Conservation (phyloP, 1,140 invertebrate genomes). For the Harpegnathos saltator region DNA sequence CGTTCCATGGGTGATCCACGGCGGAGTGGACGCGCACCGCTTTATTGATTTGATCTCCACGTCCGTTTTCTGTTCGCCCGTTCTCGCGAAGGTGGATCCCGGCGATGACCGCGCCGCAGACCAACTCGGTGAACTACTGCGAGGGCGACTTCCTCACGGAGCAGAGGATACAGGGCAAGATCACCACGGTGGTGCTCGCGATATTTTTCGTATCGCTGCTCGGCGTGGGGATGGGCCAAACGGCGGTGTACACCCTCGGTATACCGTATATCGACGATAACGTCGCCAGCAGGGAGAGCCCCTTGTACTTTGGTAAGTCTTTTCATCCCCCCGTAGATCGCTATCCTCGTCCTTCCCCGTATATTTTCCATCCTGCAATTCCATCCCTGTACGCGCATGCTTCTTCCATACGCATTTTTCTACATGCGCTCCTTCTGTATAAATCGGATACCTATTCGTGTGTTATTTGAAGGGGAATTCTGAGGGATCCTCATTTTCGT, state of each 20-base stretch:
- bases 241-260: conserved; percentile 96
- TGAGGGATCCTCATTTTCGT: too few relatives aligned
- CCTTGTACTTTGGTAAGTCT: conserved; percentile 95
- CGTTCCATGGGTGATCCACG: neutral
- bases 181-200: conserved; percentile 91
- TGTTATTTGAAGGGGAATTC: too few relatives aligned
- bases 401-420: neutral
- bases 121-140: conserved; percentile 84
- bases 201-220: conserved; percentile 95
- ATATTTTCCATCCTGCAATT: conserved; percentile 1
- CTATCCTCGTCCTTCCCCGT: neutral
- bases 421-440: too few relatives aligned
- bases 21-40: neutral
- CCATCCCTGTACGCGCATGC: neutral
- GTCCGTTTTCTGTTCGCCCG: neutral
- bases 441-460: too few relatives aligned
- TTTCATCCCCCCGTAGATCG: neutral
- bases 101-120: conserved; percentile 68
- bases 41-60: neutral
- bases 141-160: conserved; percentile 87
- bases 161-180: conserved; percentile 90
- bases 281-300: conserved; percentile 95
- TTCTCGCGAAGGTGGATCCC: conserved; percentile 74
- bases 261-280: conserved; percentile 98
- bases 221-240: conserved; percentile 96